Conservation (phyloP, 1,140 invertebrate species). For the Dufourea novaeangliae region DNA sequence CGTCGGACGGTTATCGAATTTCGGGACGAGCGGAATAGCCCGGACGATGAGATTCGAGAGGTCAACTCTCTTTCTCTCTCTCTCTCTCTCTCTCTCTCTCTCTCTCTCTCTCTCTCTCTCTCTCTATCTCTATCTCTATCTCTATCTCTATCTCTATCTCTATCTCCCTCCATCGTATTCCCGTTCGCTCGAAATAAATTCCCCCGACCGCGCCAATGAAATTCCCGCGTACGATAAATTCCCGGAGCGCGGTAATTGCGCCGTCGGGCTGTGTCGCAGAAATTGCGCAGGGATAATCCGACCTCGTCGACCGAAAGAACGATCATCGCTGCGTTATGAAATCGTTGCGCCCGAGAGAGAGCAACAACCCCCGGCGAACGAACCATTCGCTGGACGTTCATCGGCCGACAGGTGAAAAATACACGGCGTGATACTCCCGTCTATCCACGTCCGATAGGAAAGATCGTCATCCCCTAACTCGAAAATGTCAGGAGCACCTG, state of each 20-base stretch:
- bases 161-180: too few species aligned
- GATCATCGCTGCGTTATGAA: constrained; percentile 19
- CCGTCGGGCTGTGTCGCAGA: not conserved
- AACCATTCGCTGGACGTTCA: too few species aligned
- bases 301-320: not conserved
- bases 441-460: too few species aligned
- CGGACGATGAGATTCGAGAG: constrained; percentile 1
- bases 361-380: too few species aligned
- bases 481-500: too few species aligned
- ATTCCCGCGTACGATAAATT: constrained; percentile 44
- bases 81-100: too few species aligned
- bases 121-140: too few species aligned
- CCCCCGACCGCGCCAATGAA: constrained; percentile 5
- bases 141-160: too few species aligned
- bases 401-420: too few species aligned
- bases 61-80: not conserved
- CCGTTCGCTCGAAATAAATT: constrained; percentile 34
- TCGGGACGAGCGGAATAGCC: not conserved
- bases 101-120: too few species aligned
- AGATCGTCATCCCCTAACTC: too few species aligned
- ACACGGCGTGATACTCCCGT: too few species aligned
- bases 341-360: not conserved
- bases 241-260: constrained; percentile 13
- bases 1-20: constrained; percentile 10
- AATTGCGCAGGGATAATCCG: constrained; percentile 10